phyloP scores from a whole-genome alignment of 2,797 vertebrate species.

The Toxotes lorentzi region DNA sequence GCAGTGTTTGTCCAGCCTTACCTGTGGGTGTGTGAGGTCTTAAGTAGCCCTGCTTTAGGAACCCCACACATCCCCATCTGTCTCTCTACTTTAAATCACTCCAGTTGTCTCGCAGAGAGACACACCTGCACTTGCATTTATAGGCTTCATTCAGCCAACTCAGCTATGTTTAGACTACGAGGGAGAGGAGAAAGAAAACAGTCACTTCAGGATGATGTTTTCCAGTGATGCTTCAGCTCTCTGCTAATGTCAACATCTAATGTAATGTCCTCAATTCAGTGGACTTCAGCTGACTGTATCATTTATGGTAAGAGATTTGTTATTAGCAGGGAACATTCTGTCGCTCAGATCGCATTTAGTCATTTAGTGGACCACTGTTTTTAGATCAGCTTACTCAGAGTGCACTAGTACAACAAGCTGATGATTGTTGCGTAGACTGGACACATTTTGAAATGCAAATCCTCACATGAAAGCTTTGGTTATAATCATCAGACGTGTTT shows the following conservation, averaged over 20 bases:
- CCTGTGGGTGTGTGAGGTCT: constrained; percentile 20
- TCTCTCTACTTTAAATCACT: constrained; percentile 34
- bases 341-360: not conserved
- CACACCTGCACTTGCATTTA: constrained; percentile 32
- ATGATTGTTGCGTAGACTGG: not conserved
- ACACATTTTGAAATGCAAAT: not conserved
- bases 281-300: not conserved
- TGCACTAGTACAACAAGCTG: not conserved
- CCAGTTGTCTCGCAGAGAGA: constrained; percentile 38
- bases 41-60: constrained; percentile 36
- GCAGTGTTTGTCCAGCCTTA: not conserved
- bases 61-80: constrained; percentile 15
- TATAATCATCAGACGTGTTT: not conserved
- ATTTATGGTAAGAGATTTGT: constrained; percentile 12
- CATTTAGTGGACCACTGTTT: constrained; percentile 11
- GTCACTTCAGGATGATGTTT: not conserved
- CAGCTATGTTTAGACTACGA: constrained; percentile 26
- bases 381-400: constrained; percentile 3
- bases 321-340: constrained; percentile 19
- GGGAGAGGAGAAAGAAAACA: not conserved
- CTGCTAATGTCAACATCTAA: not conserved
- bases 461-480: constrained; percentile 3
- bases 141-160: constrained; percentile 31
- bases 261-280: not conserved
- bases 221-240: not conserved